phyloP scores from a whole-genome alignment of 2,797 vertebrate species.

The Lepilemur ruficaudatus region DNA sequence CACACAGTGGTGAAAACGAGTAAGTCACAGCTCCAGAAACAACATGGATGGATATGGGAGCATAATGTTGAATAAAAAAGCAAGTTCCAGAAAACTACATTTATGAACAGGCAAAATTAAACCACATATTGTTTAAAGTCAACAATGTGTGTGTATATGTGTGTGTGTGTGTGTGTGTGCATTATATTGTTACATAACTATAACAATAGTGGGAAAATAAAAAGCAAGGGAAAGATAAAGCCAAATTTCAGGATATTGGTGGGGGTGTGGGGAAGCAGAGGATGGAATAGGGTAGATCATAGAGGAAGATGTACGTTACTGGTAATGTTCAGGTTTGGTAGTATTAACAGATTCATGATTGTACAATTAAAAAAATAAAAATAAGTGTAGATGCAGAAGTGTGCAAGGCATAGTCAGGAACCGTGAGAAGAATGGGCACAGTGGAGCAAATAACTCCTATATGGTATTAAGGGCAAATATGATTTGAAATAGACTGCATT shows the following conservation, averaged over 20 bases:
- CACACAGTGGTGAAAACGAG: not conserved
- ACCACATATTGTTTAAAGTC: not conserved
- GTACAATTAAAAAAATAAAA: not conserved
- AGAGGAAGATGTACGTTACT: not conserved
- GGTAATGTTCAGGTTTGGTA: not conserved
- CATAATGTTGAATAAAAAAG: not conserved
- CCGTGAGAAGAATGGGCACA: not conserved
- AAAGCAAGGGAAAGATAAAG: not conserved
- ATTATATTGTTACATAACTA: not conserved
- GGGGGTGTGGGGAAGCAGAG: not conserved
- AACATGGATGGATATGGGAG: not conserved
- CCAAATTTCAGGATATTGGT: not conserved
- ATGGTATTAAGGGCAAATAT: not conserved
- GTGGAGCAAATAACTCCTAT: not conserved
- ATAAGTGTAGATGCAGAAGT: not conserved
- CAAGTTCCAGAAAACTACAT: not conserved
- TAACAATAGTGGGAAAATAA: not conserved
- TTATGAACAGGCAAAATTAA: not conserved
- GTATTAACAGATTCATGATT: not conserved
- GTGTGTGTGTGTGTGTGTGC: not conserved
- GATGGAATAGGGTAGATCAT: not conserved
- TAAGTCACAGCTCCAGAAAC: not conserved
- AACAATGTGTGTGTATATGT: not conserved
- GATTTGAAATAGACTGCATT: not conserved
- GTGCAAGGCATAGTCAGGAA: not conserved